Base-by-base conservation (phyloP, 2,888 invertebrate species). In the Lutraria lutraria region DNA sequence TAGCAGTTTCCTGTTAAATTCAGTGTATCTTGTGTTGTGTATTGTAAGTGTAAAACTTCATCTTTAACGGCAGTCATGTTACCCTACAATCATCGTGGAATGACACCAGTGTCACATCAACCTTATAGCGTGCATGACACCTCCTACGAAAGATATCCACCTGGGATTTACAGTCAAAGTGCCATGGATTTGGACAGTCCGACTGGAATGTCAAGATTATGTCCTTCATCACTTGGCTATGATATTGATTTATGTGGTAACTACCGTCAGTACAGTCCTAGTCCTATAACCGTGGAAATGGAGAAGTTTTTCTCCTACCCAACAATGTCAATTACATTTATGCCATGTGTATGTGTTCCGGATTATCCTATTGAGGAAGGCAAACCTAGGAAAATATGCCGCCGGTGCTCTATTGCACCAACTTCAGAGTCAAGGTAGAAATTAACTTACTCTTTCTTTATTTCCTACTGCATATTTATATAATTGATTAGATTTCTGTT, bases 301-400 rank as follows among this genome's bases (percentile, higher is more conserved):
- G 90, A 90, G 87, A 87, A 87, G 52, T 90, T 88, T 56, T 89
- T 89, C 82, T 83, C 89, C 2, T 86, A 56, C 53, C 89, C 89
- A 15, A 86, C 89, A 6, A 88, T 88, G 87, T 72, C 83, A 19
- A 63, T 88, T 1, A 88, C 87, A 21, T 89, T 91, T 52, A 89
- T 91, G 89, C 91, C 91, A 21, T 91, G 91, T 76, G 91, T 91
- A 53, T 91, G 91, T 76, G 86, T 91, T 21, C 91, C 91, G n/a
- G 91, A 91, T 80, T 91, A 89, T 79, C 85, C 89, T 2, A 86
- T 88, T 0, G 91, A 91, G 52, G 85, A 89, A 81, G 88, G 83
- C 3, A 91, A 89, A 63, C 87, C 85, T n/a, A 68, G 86, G 68
- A 88, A 89, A 60, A 88, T 86, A 10, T 91, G 91, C 81, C 85